phyloP scores from a whole-genome alignment of 2,113 vertebrate genomes.

The Hipposideros armiger region DNA sequence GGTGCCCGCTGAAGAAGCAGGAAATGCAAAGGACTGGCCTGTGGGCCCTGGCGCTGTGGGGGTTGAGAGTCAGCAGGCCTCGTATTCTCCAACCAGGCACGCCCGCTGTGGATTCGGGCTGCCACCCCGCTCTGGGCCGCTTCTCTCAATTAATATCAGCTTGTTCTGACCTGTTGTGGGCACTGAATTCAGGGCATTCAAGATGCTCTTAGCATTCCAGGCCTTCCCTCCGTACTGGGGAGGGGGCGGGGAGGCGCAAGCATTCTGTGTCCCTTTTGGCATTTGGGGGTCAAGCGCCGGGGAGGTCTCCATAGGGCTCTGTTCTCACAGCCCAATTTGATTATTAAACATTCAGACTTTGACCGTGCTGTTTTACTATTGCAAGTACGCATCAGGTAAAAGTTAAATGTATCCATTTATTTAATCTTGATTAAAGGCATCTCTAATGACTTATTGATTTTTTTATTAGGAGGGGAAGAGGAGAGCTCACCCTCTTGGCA shows the following conservation, averaged over 20 bases:
- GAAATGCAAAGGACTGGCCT: constrained; percentile 21
- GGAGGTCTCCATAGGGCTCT: not conserved
- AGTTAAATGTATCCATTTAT: constrained; percentile 70
- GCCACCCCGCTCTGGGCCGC: not conserved
- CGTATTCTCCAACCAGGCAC: not conserved
- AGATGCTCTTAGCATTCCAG: not conserved
- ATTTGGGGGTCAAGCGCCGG: not conserved
- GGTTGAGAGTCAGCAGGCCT: not conserved
- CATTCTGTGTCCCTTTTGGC: not conserved
- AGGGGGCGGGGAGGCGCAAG: accelerated
- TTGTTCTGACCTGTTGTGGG: not conserved
- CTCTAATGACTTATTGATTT: constrained; percentile 75
- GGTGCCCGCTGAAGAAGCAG: constrained; percentile 48
- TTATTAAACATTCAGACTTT: not conserved
- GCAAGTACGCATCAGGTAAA: not conserved
- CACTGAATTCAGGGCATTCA: not conserved
- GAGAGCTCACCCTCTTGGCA: constrained; percentile 53
- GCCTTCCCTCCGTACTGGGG: not conserved
- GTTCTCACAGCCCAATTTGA: not conserved
- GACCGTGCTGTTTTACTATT: not conserved
- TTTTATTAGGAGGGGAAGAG: constrained; percentile 41
- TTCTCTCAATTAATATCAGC: not conserved
- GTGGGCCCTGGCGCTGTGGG: not conserved
- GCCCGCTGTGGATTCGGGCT: accelerated
- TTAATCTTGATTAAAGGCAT: constrained; percentile 71